Evolutionary conservation across 2,888 invertebrate species (phyloP), one percentile per base, ranked within the genome.

Genomic region (Leucania comma): DNA sequence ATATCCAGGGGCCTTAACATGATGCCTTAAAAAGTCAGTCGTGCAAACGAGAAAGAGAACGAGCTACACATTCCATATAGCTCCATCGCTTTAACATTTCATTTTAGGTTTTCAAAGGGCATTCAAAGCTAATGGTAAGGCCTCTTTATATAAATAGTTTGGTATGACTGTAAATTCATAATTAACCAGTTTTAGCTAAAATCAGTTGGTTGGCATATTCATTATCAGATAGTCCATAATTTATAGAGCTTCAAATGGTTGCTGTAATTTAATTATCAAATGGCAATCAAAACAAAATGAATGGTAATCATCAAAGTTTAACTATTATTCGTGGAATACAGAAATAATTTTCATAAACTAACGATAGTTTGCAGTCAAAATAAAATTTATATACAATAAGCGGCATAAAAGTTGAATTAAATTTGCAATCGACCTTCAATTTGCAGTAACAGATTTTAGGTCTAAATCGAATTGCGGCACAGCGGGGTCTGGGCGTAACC

Each of bases 161-260:
- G 58, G 54, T 26, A 62, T 59, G 38, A 51, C 67, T 50, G 17
- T 24, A 61, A 79, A 78, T 71, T 61, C 48, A 78, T 72, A 80
- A 29, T 24, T 9, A 38, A 56, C 57, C 42, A 10, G 29, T 58
- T 62, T 61, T 32, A 26, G 0, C 5, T 26, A 24, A 10, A 68
- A 53, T 12, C 3, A 71, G 20, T 75, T 29, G 14, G 50, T 56
- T 53, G 57, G 53, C 78, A 78, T 73, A 75, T 70, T 70, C 59
- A 67, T 67, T 76, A 79, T 68, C 65, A 38, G 17, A 20, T 3
- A 2, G n/a, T 42, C 22, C 24, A 48, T 72, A 62, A 79, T 65
- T 68, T 56, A 62, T 20, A 38, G 54, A 63, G 38, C 35, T 29
- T 4, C 54, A 68, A 80, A 66, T 50, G 48, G 68, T 51, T 50